These are phyloP conservation scores for Okapia johnstoni DNA, from an alignment of 2,113 vertebrate species.

Conservation along the genomic window DNA sequence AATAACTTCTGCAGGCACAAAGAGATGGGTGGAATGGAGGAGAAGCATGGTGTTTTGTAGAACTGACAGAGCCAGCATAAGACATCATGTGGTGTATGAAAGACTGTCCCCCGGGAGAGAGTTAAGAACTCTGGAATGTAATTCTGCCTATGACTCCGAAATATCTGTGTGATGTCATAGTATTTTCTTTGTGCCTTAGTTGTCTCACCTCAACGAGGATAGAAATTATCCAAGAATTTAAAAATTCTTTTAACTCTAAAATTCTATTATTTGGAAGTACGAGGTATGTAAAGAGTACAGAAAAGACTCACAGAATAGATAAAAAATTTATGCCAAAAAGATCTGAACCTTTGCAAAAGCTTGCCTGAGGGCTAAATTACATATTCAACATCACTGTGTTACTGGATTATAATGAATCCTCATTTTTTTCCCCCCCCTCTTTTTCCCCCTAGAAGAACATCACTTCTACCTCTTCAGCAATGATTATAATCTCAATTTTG, in stretches of 20 bases:
- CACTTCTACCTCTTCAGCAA: background rate
- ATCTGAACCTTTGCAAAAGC: conserved; percentile 9
- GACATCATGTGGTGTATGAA: background rate
- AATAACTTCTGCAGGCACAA: background rate
- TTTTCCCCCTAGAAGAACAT: background rate
- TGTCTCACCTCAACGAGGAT: background rate
- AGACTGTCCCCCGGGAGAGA: background rate
- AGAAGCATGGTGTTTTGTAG: background rate
- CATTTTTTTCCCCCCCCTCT: background rate
- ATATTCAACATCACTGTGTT: background rate
- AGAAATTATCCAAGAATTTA: background rate
- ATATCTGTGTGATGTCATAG: background rate
- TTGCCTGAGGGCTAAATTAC: conserved; percentile 37
- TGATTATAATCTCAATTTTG: background rate
- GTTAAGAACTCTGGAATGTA: background rate
- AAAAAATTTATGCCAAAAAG: background rate
- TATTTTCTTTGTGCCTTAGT: background rate
- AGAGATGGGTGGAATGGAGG: background rate
- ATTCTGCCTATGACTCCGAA: background rate
- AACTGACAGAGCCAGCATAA: background rate
- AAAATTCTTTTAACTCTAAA: background rate
- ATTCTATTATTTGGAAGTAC: background rate
- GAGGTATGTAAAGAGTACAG: background rate
- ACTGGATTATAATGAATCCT: background rate
- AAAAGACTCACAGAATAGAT: background rate